Conservation (phyloP, 1,140 invertebrate species). For the Mactra quadrangularis region DNA sequence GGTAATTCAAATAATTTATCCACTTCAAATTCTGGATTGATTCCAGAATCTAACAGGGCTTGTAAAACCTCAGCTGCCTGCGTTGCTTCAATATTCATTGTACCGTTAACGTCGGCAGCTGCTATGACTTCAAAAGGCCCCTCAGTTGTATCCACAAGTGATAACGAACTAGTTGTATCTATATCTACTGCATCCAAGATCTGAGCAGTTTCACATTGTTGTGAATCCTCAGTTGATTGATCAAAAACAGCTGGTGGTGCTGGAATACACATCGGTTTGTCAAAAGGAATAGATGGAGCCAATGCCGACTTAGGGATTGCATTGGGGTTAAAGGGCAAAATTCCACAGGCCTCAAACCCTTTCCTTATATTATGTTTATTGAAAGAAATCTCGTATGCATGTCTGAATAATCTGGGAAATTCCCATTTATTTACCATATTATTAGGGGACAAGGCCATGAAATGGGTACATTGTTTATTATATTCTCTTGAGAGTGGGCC, state of each 20-base stretch:
- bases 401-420: slow-evolving; percentile 6
- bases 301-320: slow-evolving; percentile 5
- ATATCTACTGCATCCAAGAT: neutral
- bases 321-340: slow-evolving; percentile 22
- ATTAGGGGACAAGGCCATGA: neutral
- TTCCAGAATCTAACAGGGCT: neutral
- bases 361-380: slow-evolving; percentile 14
- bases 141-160: neutral
- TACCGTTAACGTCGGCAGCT: neutral
- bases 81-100: neutral
- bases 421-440: neutral
- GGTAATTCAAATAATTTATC: neutral
- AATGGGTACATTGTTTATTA: slow-evolving; percentile 4
- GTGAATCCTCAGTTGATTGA: too few relatives aligned
- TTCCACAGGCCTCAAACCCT: slow-evolving; percentile 11
- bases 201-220: neutral
- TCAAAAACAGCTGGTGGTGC: neutral
- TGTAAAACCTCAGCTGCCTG: neutral
- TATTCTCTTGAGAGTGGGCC: too few relatives aligned
- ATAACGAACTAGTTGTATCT: neutral
- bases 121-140: neutral
- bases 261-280: neutral
- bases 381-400: slow-evolving; percentile 7
- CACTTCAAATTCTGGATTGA: neutral
- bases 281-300: neutral